Percentiles rank a stretch among this genome's conserved stretches.
phyloP scores from a whole-genome alignment of 2,888 invertebrate species.

The Agonopterix arenella region DNA sequence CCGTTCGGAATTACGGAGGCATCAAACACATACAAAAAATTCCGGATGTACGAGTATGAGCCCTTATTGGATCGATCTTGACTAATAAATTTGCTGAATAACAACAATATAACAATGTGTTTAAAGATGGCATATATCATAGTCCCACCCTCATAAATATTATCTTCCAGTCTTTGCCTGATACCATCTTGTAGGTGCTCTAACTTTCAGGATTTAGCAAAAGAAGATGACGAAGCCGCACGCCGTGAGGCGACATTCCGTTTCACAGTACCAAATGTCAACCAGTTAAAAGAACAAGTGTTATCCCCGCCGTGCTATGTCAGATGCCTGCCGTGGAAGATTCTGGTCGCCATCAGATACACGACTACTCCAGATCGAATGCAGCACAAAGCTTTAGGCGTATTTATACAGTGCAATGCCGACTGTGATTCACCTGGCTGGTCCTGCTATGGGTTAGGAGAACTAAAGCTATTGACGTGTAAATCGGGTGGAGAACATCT shows the following conservation, averaged over 20 bases:
- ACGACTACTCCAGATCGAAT: slow-evolving; percentile 85
- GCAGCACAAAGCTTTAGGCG: slow-evolving; percentile 84
- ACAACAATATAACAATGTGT: no score
- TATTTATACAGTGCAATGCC: slow-evolving; percentile 96
- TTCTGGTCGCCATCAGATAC: slow-evolving; percentile 93
- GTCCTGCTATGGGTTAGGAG: slow-evolving; percentile 98
- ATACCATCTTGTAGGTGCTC: background rate
- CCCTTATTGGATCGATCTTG: no score
- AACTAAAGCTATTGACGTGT: slow-evolving; percentile 91
- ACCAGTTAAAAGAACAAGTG: slow-evolving; percentile 88
- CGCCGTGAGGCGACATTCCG: slow-evolving; percentile 95
- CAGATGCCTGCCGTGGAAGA: slow-evolving; percentile 98
- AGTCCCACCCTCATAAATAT: no score
- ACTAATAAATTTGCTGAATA: no score
- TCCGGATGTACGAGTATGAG: no score
- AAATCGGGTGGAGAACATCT: slow-evolving; percentile 89
- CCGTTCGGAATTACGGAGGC: no score
- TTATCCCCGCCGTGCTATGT: slow-evolving; percentile 94
- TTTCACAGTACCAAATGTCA: slow-evolving; percentile 90
- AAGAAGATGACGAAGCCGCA: slow-evolving; percentile 86
- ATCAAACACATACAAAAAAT: no score
- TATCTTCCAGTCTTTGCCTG: no score
- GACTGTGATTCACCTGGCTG: slow-evolving; percentile 97
- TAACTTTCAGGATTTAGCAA: slow-evolving; percentile 55
- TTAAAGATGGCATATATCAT: no score